Evolutionary conservation across 2,888 invertebrate genomes (phyloP), one percentile per base, ranked within the genome.

Genomic region (Plebejus argus): DNA sequence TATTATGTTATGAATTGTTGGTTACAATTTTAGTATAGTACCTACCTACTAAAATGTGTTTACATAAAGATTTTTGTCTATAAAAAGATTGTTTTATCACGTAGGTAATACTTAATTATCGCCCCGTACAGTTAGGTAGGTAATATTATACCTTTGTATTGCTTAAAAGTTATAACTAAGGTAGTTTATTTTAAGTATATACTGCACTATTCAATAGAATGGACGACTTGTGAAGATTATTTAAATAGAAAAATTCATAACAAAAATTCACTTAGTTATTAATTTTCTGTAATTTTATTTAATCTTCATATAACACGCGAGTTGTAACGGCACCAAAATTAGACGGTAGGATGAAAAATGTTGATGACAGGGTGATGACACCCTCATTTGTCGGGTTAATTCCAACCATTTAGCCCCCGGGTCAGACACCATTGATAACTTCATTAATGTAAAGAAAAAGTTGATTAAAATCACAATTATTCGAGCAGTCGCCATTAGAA

Each of bases 311-410:
- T 49, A 58, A 79, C 70, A 20, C 39, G 66, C 56, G 77, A 79
- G 90, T 89, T 86, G 87, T 84, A 89, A 90, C 90, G 83, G 84
- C 80, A 76, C 81, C 82, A 86, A 87, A 86, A 88, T 87, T 74
- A 85, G 85, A 83, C 83, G 80, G 78, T 82, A 78, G 78, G 85
- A 88, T 90, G 90, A 90, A 86, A 88, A 90, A 91, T 90, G 88
- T 84, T 88, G 91, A 91, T 90, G 87, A 85, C 85, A 84, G 85
- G 82, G 87, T 84, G 93, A 88, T 90, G 93, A 93, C 92, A 92
- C 89, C 79, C 82, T 86, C 89, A 91, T 93, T 93, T 90, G 86
- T 91, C 86, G 88, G 83, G 82, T 82, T 81, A 83, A 80, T 83
- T 82, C 85, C 85, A 88, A 90, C 89, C 90, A 90, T 91, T 90